These are phyloP conservation scores for Atta colombica DNA, from an alignment of 1,140 invertebrate species.

Conservation along the genomic window DNA sequence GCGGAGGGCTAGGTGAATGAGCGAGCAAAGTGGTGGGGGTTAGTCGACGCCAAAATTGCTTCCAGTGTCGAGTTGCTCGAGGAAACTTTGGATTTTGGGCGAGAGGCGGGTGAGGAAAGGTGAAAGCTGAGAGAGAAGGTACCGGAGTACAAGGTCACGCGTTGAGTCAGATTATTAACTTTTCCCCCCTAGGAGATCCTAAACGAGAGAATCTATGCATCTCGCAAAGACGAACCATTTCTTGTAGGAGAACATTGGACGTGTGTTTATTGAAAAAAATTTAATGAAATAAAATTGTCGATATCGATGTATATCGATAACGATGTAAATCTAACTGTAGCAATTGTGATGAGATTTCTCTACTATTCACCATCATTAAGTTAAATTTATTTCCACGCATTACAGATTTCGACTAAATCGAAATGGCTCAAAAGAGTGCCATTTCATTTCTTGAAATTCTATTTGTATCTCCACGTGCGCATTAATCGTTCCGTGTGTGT, in stretches of 20 bases:
- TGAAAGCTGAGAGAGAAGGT: slow-evolving; percentile 74
- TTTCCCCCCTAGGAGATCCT: slow-evolving; percentile 79
- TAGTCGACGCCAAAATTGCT: slow-evolving; percentile 85
- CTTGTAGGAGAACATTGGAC: background rate
- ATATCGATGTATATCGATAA: background rate
- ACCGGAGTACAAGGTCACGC: slow-evolving; percentile 86
- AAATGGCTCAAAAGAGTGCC: background rate
- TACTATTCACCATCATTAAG: background rate
- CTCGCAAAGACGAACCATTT: slow-evolving; percentile 34
- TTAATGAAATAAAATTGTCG: background rate
- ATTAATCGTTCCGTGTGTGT: slow-evolving; percentile 62
- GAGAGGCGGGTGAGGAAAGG: slow-evolving; percentile 72
- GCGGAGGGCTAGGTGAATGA: slow-evolving; percentile 75
- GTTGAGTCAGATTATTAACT: slow-evolving; percentile 86
- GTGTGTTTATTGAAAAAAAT: background rate
- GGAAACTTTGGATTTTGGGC: slow-evolving; percentile 85
- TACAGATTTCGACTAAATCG: background rate
- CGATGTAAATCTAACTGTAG: background rate
- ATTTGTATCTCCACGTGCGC: slow-evolving; percentile 38
- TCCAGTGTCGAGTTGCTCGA: slow-evolving; percentile 83
- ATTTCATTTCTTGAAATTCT: slow-evolving; percentile 24
- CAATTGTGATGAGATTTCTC: background rate
- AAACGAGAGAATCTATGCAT: slow-evolving; percentile 53
- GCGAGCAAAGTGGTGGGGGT: slow-evolving; percentile 54
- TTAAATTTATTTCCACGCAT: background rate